phyloP scores from a whole-genome alignment of 2,888 invertebrate genomes.

The Drosophila pseudotalamancana region DNA sequence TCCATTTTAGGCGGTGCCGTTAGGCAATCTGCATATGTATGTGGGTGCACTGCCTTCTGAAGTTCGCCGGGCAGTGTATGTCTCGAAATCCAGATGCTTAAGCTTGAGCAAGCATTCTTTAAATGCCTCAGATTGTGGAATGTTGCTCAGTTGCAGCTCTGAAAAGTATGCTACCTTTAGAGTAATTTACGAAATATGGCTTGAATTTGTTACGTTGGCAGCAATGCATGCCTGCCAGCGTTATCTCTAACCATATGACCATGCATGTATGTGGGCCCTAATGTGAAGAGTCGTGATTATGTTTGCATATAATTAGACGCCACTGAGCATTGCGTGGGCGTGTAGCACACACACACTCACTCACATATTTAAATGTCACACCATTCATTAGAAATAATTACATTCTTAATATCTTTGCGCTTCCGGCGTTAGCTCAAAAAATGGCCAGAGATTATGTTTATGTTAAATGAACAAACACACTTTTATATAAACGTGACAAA shows the following conservation, averaged over 20 bases:
- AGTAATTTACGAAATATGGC: not conserved
- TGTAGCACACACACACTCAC: constrained; percentile 1
- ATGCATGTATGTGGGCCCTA: constrained; percentile 6
- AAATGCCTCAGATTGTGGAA: not conserved
- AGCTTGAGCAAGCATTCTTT: constrained; percentile 1
- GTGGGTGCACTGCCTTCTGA: not conserved
- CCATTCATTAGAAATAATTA: constrained; percentile 45
- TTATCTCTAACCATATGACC: constrained; percentile 38
- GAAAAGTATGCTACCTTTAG: constrained; percentile 38
- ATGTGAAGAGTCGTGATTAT: constrained; percentile 15
- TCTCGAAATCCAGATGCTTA: not conserved
- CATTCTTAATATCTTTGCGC: constrained; percentile 14
- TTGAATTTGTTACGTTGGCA: not conserved
- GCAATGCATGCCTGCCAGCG: not conserved
- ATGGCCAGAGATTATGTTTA: not conserved
- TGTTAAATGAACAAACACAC: not conserved
- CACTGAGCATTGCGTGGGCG: not conserved
- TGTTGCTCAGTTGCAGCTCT: not conserved
- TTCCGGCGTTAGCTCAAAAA: not conserved
- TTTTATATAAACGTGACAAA: constrained; percentile 8
- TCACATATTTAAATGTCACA: constrained; percentile 29
- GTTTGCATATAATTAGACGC: constrained; percentile 38
- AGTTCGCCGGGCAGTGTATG: not conserved
- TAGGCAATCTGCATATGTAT: constrained; percentile 23
- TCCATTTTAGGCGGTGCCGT: not conserved